Evolutionary conservation across 2,888 invertebrate genomes (phyloP).

Genomic region (Pegoplata infirma): DNA sequence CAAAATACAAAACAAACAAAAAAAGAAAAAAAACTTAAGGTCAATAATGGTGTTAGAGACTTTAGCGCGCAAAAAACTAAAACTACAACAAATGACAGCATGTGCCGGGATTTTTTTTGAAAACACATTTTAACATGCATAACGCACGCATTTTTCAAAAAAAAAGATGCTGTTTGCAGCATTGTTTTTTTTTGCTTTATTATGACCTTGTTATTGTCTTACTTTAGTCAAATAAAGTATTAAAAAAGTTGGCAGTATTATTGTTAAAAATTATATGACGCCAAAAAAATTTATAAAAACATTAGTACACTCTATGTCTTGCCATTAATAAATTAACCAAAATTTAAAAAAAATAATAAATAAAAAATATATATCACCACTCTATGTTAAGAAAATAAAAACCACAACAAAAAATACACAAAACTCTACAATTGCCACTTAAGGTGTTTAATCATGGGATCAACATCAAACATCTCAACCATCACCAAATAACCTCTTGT

Average conservation of each 20-base stretch:
- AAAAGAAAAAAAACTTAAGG: constrained; percentile 18
- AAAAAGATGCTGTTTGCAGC: neutral
- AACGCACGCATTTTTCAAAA: constrained; percentile 40
- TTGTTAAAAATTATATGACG: constrained; percentile 1
- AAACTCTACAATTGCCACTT: constrained; percentile 25
- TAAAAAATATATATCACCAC: neutral
- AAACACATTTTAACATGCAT: constrained; percentile 27
- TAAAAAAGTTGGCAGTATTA: constrained; percentile 3
- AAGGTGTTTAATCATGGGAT: constrained; percentile 32
- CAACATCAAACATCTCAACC: neutral
- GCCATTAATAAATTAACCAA: too few species aligned
- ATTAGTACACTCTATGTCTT: neutral
- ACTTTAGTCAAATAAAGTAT: neutral
- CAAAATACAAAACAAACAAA: neutral
- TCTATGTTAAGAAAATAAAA: neutral
- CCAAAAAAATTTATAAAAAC: neutral
- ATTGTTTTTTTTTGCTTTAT: neutral
- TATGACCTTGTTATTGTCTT: constrained; percentile 26
- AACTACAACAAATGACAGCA: neutral
- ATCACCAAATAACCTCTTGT: neutral
- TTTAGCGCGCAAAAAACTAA: neutral
- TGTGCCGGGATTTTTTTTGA: neutral
- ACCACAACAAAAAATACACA: neutral
- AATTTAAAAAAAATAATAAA: neutral
- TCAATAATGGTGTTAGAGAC: constrained; percentile 23